These are phyloP conservation scores for Drosophila melanica DNA, from an alignment of 1,140 invertebrate genomes.

Conservation along the genomic window DNA sequence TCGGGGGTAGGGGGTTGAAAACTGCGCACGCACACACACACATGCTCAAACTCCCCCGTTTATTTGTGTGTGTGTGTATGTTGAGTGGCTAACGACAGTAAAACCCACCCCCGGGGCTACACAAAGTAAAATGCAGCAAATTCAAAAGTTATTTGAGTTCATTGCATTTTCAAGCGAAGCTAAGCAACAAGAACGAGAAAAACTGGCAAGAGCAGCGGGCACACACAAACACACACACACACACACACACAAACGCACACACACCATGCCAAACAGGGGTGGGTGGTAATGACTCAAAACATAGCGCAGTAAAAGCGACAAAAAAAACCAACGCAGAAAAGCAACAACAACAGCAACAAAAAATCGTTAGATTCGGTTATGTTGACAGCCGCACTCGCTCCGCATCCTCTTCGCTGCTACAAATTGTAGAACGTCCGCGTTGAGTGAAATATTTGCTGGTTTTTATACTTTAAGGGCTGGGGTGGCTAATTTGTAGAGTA, in stretches of 20 bases:
- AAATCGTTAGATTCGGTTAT: constrained; percentile 73
- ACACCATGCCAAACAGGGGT: constrained; percentile 49
- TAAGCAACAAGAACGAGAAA: constrained; percentile 61
- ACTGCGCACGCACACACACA: constrained; percentile 54
- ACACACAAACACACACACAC: constrained; percentile 28
- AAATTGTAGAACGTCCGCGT: constrained; percentile 9
- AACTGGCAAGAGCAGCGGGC: constrained; percentile 43
- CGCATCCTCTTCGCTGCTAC: constrained; percentile 4
- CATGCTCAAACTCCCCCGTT: constrained; percentile 42
- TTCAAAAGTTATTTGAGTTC: constrained; percentile 83
- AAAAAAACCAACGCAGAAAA: constrained; percentile 58
- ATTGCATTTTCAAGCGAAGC: constrained; percentile 81
- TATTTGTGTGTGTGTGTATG: constrained; percentile 57
- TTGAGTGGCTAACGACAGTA: constrained; percentile 72
- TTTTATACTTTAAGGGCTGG: constrained; percentile 10
- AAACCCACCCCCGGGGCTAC: constrained; percentile 68
- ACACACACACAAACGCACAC: constrained; percentile 22
- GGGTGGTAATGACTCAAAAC: constrained; percentile 82
- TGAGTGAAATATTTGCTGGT: constrained; percentile 1
- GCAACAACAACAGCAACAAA: constrained; percentile 51
- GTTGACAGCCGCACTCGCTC: constrained; percentile 60
- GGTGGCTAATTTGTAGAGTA: background rate
- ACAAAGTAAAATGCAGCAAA: constrained; percentile 80
- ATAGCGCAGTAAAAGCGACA: constrained; percentile 52
- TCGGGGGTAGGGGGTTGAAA: constrained; percentile 70